These are phyloP conservation scores for Ophion costatus DNA, from an alignment of 2,888 invertebrate species.

Conservation along the genomic window DNA sequence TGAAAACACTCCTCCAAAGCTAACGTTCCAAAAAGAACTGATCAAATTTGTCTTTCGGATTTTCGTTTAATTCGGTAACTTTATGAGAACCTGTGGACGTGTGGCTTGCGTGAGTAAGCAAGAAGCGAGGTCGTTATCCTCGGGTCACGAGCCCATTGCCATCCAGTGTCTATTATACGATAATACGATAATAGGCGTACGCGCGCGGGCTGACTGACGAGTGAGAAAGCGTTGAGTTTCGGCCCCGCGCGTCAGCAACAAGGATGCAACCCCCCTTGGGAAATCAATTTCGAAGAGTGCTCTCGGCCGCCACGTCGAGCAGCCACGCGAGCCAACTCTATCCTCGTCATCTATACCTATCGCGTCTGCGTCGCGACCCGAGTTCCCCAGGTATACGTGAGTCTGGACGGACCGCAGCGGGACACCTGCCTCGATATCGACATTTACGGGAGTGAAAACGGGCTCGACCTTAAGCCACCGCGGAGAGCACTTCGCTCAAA, in stretches of 20 bases:
- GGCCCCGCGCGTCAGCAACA: slow-evolving; percentile 45
- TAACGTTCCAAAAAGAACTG: not conserved
- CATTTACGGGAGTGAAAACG: slow-evolving; percentile 50
- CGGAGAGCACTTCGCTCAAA: slow-evolving; percentile 28
- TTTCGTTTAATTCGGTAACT: not conserved
- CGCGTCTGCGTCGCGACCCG: slow-evolving; percentile 24
- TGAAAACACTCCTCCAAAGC: not conserved
- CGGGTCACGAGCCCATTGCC: slow-evolving; percentile 56
- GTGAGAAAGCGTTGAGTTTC: slow-evolving; percentile 52
- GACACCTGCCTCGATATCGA: slow-evolving; percentile 53
- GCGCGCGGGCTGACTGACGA: slow-evolving; percentile 34
- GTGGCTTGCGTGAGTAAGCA: slow-evolving; percentile 28
- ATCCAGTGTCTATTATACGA: slow-evolving; percentile 63
- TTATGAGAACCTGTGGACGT: slow-evolving; percentile 7
- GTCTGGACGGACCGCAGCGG: slow-evolving; percentile 20
- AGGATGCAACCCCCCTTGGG: slow-evolving; percentile 53
- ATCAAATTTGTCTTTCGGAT: not conserved
- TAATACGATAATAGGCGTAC: slow-evolving; percentile 63
- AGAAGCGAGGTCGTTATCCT: slow-evolving; percentile 51
- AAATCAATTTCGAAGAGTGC: slow-evolving; percentile 66
- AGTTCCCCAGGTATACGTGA: slow-evolving; percentile 37
- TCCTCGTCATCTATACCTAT: slow-evolving; percentile 18
- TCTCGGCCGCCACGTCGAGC: slow-evolving; percentile 30
- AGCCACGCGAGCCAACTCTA: slow-evolving; percentile 33
- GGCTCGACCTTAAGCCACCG: slow-evolving; percentile 23